phyloP scores from a whole-genome alignment of 2,113 vertebrate species.

The Chiloscyllium plagiosum region DNA sequence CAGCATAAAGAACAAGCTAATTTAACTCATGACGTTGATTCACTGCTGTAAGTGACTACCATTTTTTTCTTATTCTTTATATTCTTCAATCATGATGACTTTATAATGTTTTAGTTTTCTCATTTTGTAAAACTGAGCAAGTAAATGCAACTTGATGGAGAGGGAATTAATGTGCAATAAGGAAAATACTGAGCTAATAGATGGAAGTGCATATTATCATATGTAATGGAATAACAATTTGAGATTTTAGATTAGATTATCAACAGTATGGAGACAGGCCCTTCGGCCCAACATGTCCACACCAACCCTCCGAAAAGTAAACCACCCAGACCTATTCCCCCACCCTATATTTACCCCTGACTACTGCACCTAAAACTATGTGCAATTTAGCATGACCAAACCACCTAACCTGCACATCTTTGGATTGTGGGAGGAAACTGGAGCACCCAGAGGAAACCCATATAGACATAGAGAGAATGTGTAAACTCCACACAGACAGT shows the following conservation, averaged over 20 bases:
- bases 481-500: no score
- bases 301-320: no score
- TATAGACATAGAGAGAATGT: no score
- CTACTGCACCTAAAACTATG: no score
- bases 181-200: neutral
- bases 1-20: neutral
- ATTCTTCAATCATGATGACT: neutral
- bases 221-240: neutral
- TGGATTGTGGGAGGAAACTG: no score
- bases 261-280: no score
- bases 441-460: no score
- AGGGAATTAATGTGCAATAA: neutral
- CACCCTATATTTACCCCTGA: no score
- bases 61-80: neutral
- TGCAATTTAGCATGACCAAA: no score
- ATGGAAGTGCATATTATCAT: neutral
- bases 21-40: neutral
- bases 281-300: no score
- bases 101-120: neutral
- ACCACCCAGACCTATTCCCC: no score
- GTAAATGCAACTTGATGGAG: neutral
- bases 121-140: neutral
- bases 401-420: no score
- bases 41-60: neutral
- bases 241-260: neutral